Evolutionary conservation across 2,888 invertebrate genomes (phyloP), one percentile per base, ranked within the genome.

Genomic region (Meloe dianella): DNA sequence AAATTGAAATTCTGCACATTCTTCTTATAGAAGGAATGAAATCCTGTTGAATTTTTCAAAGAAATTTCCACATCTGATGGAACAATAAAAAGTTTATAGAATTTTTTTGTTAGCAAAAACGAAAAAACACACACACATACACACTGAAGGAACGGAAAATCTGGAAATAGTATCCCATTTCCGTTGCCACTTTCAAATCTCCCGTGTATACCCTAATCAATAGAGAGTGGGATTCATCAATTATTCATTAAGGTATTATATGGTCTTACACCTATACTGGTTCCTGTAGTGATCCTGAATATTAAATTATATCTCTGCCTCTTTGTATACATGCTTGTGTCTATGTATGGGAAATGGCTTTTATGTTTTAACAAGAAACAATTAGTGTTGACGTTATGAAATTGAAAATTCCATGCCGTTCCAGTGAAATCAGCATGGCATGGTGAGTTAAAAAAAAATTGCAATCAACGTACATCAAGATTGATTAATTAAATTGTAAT

Each of bases 191-290:
- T 58, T 29, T 17, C 14, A 2, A 29, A 57, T 29, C 58, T 17
- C 58, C 6, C n/a, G n/a, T n/a, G n/a, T n/a, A n/a, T n/a, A 10
- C 8, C 30, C 32, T 58, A 51, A 61, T 61, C 61, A 61, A 61
- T 61, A 54, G 14, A 41, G 47, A 61, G 20, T 47, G 17, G 47
- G 8, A 63, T 63, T 63, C 24, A 63, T 63, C 38, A 63, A 63
- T 57, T 56, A 63, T 63, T 63, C 63, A 63, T 63, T 57, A 57
- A 57, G 57, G 57, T 62, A 62, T 62, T 57, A 63, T 54, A 63
- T 63, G 38, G 63, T 63, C 41, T 61, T 54, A 58, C 58, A 58
- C 30, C 30, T 58, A 29, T 22, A 58, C 58, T 14, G 58, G 58
- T 30, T 58, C 17, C 58, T 12, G 58, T 10, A 22, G 58, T 30